Conservation (phyloP, 1,140 invertebrate species). For the Triops cancriformis region DNA sequence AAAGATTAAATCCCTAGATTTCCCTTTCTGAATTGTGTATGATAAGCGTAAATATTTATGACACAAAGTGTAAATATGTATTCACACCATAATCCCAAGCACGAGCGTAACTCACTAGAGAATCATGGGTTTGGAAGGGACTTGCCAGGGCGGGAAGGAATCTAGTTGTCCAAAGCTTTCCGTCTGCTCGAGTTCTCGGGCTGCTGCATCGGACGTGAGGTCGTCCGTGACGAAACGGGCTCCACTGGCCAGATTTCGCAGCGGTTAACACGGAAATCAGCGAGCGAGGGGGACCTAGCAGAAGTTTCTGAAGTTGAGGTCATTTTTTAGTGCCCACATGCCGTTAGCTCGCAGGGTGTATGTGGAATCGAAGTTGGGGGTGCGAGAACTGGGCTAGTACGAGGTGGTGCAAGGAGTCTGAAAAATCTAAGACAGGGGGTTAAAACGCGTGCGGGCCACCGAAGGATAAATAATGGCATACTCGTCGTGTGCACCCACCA, state of each 20-base stretch:
- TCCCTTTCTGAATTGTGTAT: no score
- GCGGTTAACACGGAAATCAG: not conserved
- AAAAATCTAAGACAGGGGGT: not conserved
- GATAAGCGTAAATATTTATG: no score
- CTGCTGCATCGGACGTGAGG: not conserved
- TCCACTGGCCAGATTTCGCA: not conserved
- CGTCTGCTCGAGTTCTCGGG: not conserved
- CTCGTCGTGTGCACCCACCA: not conserved
- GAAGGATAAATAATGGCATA: not conserved
- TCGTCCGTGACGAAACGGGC: not conserved
- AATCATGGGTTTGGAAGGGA: no score
- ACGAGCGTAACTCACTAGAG: no score
- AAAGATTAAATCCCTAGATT: no score
- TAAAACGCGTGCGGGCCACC: not conserved
- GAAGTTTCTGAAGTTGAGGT: slow-evolving; percentile 9
- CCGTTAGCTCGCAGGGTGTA: not conserved
- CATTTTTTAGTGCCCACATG: not conserved
- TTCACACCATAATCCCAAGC: no score
- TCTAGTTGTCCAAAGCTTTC: no score
- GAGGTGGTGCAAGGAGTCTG: not conserved
- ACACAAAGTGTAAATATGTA: no score
- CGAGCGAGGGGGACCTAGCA: not conserved
- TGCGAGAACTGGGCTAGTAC: no score
- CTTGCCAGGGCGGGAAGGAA: no score
- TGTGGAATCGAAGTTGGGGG: not conserved